These are phyloP conservation scores for Glaucomys volans DNA, from an alignment of 2,113 vertebrate species.

Conservation along the genomic window DNA sequence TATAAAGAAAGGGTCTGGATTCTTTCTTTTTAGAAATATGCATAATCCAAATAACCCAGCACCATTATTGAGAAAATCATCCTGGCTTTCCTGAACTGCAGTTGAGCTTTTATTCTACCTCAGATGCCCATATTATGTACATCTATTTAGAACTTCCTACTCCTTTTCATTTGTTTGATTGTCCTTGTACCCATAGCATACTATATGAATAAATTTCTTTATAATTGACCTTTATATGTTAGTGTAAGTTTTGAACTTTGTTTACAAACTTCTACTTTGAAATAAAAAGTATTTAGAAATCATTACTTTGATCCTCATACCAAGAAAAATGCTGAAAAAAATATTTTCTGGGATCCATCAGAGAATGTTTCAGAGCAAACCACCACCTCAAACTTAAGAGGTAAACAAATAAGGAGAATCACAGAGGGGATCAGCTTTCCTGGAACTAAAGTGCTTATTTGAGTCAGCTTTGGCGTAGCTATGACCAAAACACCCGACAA, in stretches of 20 bases:
- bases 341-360: not conserved
- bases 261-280: not conserved
- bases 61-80: not conserved
- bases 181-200: not conserved
- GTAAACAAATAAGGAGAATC: not conserved
- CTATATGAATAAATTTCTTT: not conserved
- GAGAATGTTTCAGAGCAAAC: not conserved
- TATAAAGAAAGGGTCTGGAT: not conserved
- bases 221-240: not conserved
- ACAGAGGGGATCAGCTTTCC: not conserved
- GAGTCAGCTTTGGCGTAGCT: too few relatives aligned
- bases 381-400: not conserved
- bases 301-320: not conserved
- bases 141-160: not conserved
- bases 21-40: not conserved
- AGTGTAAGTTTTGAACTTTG: not conserved
- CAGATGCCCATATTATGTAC: not conserved
- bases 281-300: not conserved
- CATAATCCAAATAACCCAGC: not conserved
- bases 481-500: too few relatives aligned
- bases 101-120: not conserved
- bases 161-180: not conserved
- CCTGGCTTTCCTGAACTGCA: not conserved
- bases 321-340: not conserved
- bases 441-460: not conserved